Conservation (phyloP, 2,888 invertebrate species). For the Dascillus cervinus region DNA sequence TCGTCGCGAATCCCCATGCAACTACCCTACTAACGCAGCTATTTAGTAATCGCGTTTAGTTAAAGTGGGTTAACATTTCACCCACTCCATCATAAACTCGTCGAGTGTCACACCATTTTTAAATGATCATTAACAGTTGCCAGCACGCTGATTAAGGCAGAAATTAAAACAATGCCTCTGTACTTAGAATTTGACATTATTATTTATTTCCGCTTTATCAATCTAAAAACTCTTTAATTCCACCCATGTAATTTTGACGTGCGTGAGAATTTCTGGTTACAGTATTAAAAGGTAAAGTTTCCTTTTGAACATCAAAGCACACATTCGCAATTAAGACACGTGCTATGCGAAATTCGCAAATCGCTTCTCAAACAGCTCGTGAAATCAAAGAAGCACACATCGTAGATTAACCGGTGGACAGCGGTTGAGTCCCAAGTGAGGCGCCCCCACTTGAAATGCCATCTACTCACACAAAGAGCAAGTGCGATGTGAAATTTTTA, state of each 20-base stretch:
- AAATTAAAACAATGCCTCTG: constrained; percentile 20
- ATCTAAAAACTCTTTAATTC: constrained; percentile 25
- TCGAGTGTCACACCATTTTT: too few species aligned
- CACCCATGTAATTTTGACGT: constrained; percentile 23
- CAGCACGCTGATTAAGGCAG: too few species aligned
- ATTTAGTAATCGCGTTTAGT: too few species aligned
- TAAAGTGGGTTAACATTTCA: too few species aligned
- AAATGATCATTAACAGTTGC: too few species aligned
- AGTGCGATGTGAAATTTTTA: constrained; percentile 35
- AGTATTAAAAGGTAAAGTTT: too few species aligned
- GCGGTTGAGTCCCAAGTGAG: constrained; percentile 21
- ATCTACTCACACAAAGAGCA: constrained; percentile 30
- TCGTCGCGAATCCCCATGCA: too few species aligned
- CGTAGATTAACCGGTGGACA: constrained; percentile 19
- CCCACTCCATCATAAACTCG: too few species aligned
- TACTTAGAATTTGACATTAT: constrained; percentile 25
- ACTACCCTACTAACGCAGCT: too few species aligned
- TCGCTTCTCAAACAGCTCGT: neutral
- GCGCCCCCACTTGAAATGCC: constrained; percentile 28
- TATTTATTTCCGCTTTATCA: constrained; percentile 32
- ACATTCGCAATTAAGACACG: too few species aligned
- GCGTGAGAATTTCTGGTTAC: constrained; percentile 25
- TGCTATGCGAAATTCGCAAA: too few species aligned
- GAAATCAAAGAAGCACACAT: constrained; percentile 19
- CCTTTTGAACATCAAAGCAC: too few species aligned